phyloP scores from a whole-genome alignment of 2,797 vertebrate genomes.

The Decapterus maruadsi region DNA sequence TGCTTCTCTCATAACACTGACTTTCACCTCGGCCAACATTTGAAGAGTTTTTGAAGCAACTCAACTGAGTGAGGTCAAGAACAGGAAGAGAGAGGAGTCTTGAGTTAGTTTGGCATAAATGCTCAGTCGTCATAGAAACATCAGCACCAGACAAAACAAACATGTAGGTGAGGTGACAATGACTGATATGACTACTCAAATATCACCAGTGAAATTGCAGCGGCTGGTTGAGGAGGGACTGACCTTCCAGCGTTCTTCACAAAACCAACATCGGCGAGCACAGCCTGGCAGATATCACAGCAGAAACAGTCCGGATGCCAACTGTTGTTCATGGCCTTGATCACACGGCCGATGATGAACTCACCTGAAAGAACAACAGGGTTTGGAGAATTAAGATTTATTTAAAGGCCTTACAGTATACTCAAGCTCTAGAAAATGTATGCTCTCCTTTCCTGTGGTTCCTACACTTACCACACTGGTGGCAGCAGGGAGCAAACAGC shows the following conservation, averaged over 20 bases:
- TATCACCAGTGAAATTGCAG: not conserved
- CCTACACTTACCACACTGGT: conserved; percentile 95
- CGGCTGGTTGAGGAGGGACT: conserved; percentile 32
- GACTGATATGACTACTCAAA: not conserved
- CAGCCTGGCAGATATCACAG: conserved; percentile 94
- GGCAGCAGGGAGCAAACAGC: conserved; percentile 98
- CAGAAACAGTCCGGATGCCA: conserved; percentile 99
- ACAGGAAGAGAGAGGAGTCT: not conserved
- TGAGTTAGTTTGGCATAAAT: not conserved
- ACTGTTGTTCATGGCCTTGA: conserved; percentile 99
- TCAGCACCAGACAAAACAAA: not conserved
- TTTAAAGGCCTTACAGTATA: not conserved
- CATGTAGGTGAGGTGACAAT: not conserved
- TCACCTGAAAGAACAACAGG: conserved; percentile 85
- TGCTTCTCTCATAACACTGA: not conserved
- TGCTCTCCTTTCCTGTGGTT: not conserved
- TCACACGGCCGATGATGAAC: conserved; percentile 98
- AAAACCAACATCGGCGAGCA: conserved; percentile 97
- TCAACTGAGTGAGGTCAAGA: not conserved
- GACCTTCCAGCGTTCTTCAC: conserved; percentile 99
- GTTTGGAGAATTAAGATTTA: not conserved
- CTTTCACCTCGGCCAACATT: not conserved
- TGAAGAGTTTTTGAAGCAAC: not conserved
- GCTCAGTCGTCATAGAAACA: not conserved
- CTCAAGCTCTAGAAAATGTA: not conserved